phyloP scores from a whole-genome alignment of 1,140 invertebrate species.

The Sycophila sp. region DNA sequence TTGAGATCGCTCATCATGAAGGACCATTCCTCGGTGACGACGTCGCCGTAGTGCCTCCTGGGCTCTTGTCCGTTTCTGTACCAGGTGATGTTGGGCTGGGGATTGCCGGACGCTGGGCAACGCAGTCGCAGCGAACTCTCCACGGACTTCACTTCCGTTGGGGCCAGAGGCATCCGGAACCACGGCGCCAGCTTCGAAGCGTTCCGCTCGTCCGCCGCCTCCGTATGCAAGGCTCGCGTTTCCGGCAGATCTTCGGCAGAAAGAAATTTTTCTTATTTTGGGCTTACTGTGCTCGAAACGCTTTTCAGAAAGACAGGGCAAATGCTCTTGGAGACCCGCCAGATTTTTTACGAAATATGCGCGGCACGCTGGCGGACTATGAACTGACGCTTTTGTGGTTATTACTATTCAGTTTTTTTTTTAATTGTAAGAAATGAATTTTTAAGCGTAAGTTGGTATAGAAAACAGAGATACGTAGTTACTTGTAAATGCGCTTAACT shows the following conservation, averaged over 20 bases:
- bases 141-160: slow-evolving; percentile 71
- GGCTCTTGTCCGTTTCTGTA: slow-evolving; percentile 75
- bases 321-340: no score
- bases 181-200: slow-evolving; percentile 53
- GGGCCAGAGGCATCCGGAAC: slow-evolving; percentile 60
- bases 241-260: slow-evolving; percentile 43
- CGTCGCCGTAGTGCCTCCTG: slow-evolving; percentile 69
- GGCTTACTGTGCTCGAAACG: no score
- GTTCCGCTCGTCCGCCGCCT: slow-evolving; percentile 56
- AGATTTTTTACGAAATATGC: no score
- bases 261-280: no score
- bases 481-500: no score
- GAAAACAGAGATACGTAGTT: no score
- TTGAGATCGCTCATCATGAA: slow-evolving; percentile 79
- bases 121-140: slow-evolving; percentile 73
- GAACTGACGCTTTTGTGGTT: no score
- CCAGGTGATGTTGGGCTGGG: slow-evolving; percentile 83
- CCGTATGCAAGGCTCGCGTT: slow-evolving; percentile 56
- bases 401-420: no score
- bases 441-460: no score
- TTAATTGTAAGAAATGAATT: no score
- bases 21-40: slow-evolving; percentile 72
- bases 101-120: slow-evolving; percentile 77
- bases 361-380: no score
- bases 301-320: no score